phyloP scores from a whole-genome alignment of 2,888 invertebrate species.

The Amblyjoppa fuscipennis region DNA sequence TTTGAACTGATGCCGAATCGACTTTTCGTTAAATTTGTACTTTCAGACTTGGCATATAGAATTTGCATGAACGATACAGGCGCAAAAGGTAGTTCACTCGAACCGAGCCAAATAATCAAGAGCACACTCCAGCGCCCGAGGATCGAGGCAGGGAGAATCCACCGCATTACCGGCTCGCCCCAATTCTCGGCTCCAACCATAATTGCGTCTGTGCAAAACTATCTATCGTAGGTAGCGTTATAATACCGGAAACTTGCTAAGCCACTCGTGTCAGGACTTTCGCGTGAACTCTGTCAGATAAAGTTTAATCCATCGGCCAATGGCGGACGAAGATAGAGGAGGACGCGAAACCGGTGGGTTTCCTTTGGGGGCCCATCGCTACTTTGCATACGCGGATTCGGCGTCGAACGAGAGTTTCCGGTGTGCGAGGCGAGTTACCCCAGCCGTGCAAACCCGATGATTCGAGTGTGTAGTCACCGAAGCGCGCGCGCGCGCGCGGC shows the following conservation, averaged over 20 bases:
- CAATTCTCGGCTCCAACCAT: not conserved
- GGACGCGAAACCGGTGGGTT: slow-evolving; percentile 25
- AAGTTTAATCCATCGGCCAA: slow-evolving; percentile 54
- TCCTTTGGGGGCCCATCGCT: slow-evolving; percentile 38
- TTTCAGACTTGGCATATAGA: too few species aligned
- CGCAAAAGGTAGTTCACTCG: too few species aligned
- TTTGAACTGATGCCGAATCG: too few species aligned
- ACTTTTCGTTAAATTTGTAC: too few species aligned
- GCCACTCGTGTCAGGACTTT: slow-evolving; percentile 27
- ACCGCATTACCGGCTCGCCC: too few species aligned
- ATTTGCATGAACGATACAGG: too few species aligned
- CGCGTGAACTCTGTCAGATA: slow-evolving; percentile 38
- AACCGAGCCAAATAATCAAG: too few species aligned
- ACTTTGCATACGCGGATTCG: slow-evolving; percentile 75
- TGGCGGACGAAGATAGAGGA: slow-evolving; percentile 39
- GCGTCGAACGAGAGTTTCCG: slow-evolving; percentile 55
- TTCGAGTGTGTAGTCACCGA: slow-evolving; percentile 76
- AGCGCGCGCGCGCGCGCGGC: slow-evolving; percentile 65
- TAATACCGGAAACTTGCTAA: slow-evolving; percentile 37
- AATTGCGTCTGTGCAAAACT: not conserved
- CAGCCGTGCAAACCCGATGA: slow-evolving; percentile 74
- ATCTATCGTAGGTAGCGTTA: not conserved
- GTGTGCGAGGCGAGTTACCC: slow-evolving; percentile 34
- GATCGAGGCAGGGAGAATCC: too few species aligned
- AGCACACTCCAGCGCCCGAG: too few species aligned